A percentile compares a stretch with the other conserved stretches of the same genome.
phyloP scores from a whole-genome alignment of 2,797 vertebrate genomes.

The Chrysocyon brachyurus region DNA sequence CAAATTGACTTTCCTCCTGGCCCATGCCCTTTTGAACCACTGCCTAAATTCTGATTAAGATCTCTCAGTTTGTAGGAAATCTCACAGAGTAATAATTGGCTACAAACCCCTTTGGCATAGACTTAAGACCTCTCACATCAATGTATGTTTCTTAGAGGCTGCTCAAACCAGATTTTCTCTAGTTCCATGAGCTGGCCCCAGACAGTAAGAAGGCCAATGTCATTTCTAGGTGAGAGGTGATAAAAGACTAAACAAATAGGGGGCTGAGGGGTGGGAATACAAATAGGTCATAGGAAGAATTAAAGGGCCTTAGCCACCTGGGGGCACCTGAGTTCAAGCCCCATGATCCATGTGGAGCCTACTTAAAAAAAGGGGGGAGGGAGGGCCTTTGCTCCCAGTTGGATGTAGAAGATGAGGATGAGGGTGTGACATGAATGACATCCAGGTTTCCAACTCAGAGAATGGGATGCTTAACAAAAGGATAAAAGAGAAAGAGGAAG shows the following conservation, averaged over 20 bases:
- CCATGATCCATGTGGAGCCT: background rate
- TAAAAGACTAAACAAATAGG: background rate
- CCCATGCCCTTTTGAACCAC: background rate
- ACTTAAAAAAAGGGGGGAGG: background rate
- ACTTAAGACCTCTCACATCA: background rate
- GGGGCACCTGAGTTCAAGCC: background rate
- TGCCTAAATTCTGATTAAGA: background rate
- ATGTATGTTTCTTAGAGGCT: background rate
- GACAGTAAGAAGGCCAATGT: background rate
- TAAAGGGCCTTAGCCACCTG: background rate
- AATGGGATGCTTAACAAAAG: background rate
- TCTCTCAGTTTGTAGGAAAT: slow-evolving; percentile 10
- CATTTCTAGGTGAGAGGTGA: background rate
- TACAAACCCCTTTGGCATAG: background rate
- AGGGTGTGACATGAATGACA: background rate
- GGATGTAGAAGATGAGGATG: background rate
- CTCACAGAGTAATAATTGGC: slow-evolving; percentile 14
- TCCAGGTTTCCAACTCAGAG: slow-evolving; percentile 12
- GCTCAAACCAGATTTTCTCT: slow-evolving; percentile 35
- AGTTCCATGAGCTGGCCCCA: background rate
- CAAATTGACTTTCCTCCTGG: background rate
- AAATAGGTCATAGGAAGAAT: background rate
- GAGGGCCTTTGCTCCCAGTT: background rate
- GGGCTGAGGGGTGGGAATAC: background rate
- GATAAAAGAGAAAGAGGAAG: background rate